Conservation (phyloP, 2,113 vertebrate species). For the Tichodroma muraria region DNA sequence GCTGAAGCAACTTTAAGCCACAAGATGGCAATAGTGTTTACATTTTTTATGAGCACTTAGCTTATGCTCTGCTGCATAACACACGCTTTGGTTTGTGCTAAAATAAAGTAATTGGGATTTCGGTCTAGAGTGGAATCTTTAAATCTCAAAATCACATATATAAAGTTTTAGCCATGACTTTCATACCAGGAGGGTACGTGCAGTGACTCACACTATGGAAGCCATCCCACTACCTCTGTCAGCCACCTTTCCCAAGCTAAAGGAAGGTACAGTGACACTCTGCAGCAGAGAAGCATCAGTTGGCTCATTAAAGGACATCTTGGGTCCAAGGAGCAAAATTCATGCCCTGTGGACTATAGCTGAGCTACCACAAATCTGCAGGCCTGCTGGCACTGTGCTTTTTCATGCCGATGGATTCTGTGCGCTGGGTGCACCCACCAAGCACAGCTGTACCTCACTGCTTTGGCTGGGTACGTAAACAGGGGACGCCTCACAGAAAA, state of each 20-base stretch:
- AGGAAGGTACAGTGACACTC: not conserved
- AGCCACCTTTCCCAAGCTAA: not conserved
- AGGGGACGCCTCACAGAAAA: not conserved
- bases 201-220: not conserved
- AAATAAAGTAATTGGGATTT: not conserved
- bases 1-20: conserved; percentile 58
- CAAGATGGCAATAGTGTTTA: conserved; percentile 75
- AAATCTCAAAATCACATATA: not conserved
- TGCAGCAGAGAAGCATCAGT: not conserved
- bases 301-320: not conserved
- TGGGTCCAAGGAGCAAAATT: not conserved
- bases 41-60: conserved; percentile 18
- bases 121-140: not conserved
- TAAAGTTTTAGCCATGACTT: not conserved
- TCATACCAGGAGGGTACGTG: not conserved
- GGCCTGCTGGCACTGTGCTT: not conserved
- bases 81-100: not conserved
- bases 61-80: not conserved
- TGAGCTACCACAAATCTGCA: not conserved
- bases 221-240: not conserved
- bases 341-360: not conserved
- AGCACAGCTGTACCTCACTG: not conserved
- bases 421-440: not conserved
- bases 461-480: not conserved
- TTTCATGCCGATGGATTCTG: not conserved